Percentiles rank a stretch among this genome's conserved stretches.
phyloP scores from a whole-genome alignment of 2,888 invertebrate genomes.

The Agonopterix heracliana region DNA sequence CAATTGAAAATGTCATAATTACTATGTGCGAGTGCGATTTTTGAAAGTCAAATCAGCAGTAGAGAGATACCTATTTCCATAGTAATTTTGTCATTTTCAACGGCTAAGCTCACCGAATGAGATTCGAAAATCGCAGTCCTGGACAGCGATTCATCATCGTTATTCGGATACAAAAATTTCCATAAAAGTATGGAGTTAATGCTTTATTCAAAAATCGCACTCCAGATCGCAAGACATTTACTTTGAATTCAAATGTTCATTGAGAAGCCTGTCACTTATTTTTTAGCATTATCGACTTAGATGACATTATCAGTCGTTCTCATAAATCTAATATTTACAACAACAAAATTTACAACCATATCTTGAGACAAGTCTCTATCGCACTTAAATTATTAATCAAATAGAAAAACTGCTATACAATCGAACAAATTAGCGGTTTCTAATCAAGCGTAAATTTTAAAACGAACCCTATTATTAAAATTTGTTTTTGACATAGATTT shows the following conservation, averaged over 20 bases:
- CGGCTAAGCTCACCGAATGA: no score
- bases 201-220: background rate
- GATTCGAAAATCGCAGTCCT: no score
- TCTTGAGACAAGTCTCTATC: conserved; percentile 33
- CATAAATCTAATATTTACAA: conserved; percentile 49
- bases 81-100: no score
- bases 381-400: conserved; percentile 30
- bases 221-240: background rate
- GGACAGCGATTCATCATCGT: no score
- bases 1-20: no score
- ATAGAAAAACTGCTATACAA: conserved; percentile 19
- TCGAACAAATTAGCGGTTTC: conserved; percentile 19
- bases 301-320: conserved; percentile 50
- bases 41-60: no score
- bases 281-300: conserved; percentile 22
- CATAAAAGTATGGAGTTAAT: no score
- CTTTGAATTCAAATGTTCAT: background rate
- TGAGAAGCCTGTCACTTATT: background rate
- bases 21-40: no score
- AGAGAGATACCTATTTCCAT: no score
- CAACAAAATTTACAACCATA: conserved; percentile 52
- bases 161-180: no score
- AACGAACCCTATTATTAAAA: conserved; percentile 9
- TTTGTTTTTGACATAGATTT: background rate
- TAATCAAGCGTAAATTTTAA: conserved; percentile 34